Evolutionary conservation across 2,888 invertebrate genomes (phyloP).

Genomic region (Megalurothrips usitatus): DNA sequence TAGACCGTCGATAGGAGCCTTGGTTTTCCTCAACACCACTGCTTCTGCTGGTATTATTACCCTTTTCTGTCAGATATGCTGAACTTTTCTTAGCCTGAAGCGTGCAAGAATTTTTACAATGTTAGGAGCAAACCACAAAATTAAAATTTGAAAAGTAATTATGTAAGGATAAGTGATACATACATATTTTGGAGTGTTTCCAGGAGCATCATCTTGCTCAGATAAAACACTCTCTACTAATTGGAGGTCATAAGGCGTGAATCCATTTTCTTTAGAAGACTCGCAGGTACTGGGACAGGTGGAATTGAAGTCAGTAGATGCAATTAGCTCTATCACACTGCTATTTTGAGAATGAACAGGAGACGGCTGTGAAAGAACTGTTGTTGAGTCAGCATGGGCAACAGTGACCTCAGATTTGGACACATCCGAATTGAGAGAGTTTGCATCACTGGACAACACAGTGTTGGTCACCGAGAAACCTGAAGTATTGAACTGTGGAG

Average conservation of each 20-base stretch:
- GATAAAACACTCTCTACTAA: neutral
- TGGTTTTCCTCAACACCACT: neutral
- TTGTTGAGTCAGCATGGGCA: neutral
- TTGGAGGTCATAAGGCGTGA: neutral
- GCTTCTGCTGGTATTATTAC: neutral
- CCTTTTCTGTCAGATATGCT: conserved; percentile 11
- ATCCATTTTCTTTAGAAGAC: neutral
- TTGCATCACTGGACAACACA: no score
- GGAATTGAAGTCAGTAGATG: neutral
- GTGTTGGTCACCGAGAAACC: neutral
- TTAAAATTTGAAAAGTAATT: neutral
- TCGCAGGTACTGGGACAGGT: neutral
- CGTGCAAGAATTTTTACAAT: neutral
- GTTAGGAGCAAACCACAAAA: neutral
- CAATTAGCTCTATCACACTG: neutral
- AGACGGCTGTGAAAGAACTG: neutral
- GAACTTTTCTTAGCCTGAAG: neutral
- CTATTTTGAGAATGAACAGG: neutral
- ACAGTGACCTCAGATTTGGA: neutral
- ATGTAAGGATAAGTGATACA: neutral
- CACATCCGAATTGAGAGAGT: neutral
- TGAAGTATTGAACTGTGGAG: neutral
- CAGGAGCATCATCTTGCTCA: neutral
- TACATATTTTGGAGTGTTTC: neutral
- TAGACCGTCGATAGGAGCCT: neutral